Evolutionary conservation across 64 coral and sea anemone genomes (phyloP), one percentile per base, ranked within the genome.

Genomic region (Dendronephthya gigantea): DNA sequence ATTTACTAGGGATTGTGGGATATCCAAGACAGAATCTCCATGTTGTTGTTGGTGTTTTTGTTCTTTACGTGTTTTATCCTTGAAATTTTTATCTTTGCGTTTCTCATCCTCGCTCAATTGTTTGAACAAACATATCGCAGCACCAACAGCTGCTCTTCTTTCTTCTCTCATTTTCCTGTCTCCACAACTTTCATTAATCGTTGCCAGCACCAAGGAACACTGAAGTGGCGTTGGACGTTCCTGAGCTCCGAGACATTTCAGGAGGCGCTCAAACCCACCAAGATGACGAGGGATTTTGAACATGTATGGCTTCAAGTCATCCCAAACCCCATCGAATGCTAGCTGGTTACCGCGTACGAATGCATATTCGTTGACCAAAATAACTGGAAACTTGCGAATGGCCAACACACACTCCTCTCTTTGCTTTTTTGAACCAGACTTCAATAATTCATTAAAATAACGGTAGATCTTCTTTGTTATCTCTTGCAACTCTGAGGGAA

Each of bases 131-230:
- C 72, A 19, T 79, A 17, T 34, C 7, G 72, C 37, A 0, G 72
- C 72, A 15, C 9, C 72, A 4, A 33, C 72, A 36, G 72, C 72
- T 2, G 32, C 30, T 62, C 83, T 45, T 56, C 91, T 85, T 55
- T 98, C 92, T 41, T 91, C 93, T 6, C 93, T 89, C 95, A 98
- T 98, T 58, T 88, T 89, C 23, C 93, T 93, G 17, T 98, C 92
- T 74, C 91, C 50, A 82, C 91, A 98, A 23, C 89, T 85, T 50
- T 91, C 90, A 33, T 98, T 98, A 7, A 98, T 72, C 59, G 92
- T 83, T 85, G 86, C 87, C 23, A 98, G 82, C 32, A 98, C 90
- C 37, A 82, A 87, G 16, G 92, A 92, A 50, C 86, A 98, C 59
- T 98, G 95, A 22, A 69, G 39, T n/a, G 90, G 92, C 45, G 95